Evolutionary conservation across 2,113 vertebrate genomes (phyloP).

Genomic region (Xenopus borealis): DNA sequence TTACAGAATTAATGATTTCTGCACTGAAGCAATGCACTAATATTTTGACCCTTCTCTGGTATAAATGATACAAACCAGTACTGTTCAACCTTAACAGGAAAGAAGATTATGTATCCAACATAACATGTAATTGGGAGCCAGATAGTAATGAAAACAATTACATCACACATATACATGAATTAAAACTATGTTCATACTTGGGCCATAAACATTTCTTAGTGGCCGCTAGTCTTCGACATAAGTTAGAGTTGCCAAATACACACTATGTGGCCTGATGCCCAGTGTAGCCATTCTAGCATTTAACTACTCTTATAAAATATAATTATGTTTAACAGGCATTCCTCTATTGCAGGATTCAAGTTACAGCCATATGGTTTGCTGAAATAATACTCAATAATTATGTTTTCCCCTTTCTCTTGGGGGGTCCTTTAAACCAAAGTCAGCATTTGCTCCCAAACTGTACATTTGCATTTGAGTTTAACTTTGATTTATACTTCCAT

Average conservation of each 20-base stretch:
- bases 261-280: background rate
- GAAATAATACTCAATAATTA: slow-evolving; percentile 18
- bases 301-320: slow-evolving; percentile 16
- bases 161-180: too few species aligned
- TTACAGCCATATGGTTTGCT: background rate
- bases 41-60: too few species aligned
- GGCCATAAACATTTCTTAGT: too few species aligned
- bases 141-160: too few species aligned
- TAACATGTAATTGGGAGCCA: too few species aligned
- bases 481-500: slow-evolving; percentile 10
- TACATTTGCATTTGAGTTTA: background rate
- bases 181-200: too few species aligned
- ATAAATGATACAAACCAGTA: too few species aligned
- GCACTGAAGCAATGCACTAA: too few species aligned
- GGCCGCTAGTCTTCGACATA: too few species aligned
- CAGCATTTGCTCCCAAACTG: background rate
- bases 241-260: background rate
- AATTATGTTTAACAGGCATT: slow-evolving; percentile 18
- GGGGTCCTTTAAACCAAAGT: slow-evolving; percentile 13
- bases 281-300: background rate
- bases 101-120: too few species aligned
- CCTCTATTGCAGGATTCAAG: slow-evolving; percentile 1
- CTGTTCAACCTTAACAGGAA: too few species aligned
- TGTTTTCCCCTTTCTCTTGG: slow-evolving; percentile 17
- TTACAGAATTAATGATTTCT: too few species aligned